These are phyloP conservation scores for Chrysolina haemoptera DNA, from an alignment of 2,888 invertebrate genomes.

Conservation along the genomic window DNA sequence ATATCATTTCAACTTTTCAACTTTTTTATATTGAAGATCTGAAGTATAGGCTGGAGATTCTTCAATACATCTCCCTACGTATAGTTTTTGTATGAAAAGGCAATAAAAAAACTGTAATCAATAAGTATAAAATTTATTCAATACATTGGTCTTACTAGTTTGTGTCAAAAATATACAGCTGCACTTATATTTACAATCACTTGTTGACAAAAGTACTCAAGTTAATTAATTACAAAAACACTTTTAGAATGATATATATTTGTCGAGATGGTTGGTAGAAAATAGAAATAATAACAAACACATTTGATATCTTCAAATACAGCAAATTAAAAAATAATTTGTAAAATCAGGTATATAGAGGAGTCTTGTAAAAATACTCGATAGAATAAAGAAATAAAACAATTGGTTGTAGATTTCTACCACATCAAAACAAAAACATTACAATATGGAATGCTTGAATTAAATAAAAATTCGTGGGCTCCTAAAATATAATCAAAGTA, in stretches of 20 bases:
- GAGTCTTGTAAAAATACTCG: not conserved
- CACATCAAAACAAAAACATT: too few species aligned
- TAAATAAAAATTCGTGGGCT: too few species aligned
- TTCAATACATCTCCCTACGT: too few species aligned
- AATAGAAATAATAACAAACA: not conserved
- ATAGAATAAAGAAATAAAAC: not conserved
- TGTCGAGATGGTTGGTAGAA: not conserved
- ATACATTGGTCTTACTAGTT: not conserved
- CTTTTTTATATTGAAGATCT: too few species aligned
- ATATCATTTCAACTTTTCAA: too few species aligned
- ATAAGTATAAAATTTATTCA: not conserved
- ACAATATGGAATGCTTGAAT: too few species aligned
- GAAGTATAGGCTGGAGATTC: too few species aligned
- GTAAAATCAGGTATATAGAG: not conserved
- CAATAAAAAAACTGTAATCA: not conserved
- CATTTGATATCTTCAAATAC: not conserved
- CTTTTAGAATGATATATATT: not conserved
- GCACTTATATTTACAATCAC: not conserved
- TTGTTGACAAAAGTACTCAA: not conserved
- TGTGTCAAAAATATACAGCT: not conserved
- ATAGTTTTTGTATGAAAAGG: not conserved
- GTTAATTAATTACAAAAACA: not conserved
- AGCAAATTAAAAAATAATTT: not conserved
- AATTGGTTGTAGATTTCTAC: too few species aligned
- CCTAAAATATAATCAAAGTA: not conserved